Conservation (phyloP, 1,140 invertebrate species). For the Theocolax elegans region DNA sequence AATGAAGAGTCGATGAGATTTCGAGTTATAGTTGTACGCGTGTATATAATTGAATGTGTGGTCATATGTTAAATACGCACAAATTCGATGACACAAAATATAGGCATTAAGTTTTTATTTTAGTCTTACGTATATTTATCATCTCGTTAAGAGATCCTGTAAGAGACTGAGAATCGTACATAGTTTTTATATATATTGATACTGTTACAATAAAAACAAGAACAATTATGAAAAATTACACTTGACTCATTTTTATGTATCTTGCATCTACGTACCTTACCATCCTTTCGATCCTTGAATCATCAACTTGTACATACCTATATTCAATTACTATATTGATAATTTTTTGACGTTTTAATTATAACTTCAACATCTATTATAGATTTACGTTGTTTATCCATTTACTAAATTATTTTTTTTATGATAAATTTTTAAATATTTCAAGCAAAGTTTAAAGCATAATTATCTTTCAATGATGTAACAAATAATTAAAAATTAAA, state of each 20-base stretch:
- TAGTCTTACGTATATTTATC: constrained; percentile 1
- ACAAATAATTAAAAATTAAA: no score
- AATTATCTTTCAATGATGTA: no score
- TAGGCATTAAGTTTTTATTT: background rate
- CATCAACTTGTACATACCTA: no score
- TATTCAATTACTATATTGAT: background rate
- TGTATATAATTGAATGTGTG: background rate
- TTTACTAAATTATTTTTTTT: no score
- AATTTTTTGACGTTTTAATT: background rate
- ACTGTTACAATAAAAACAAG: constrained; percentile 26
- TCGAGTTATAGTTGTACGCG: background rate
- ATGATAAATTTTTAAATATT: no score
- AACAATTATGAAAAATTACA: background rate
- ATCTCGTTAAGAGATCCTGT: constrained; percentile 12
- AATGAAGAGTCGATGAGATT: background rate
- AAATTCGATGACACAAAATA: constrained; percentile 28
- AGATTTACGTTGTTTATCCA: no score
- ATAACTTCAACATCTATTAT: no score
- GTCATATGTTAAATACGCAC: background rate
- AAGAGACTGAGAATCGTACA: constrained; percentile 33
- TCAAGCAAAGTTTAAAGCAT: no score
- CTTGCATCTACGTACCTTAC: no score
- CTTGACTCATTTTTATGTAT: no score
- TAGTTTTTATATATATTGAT: constrained; percentile 15
- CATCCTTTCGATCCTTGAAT: no score